Conservation (phyloP, 2,113 vertebrate species). For the Sprattus sprattus region DNA sequence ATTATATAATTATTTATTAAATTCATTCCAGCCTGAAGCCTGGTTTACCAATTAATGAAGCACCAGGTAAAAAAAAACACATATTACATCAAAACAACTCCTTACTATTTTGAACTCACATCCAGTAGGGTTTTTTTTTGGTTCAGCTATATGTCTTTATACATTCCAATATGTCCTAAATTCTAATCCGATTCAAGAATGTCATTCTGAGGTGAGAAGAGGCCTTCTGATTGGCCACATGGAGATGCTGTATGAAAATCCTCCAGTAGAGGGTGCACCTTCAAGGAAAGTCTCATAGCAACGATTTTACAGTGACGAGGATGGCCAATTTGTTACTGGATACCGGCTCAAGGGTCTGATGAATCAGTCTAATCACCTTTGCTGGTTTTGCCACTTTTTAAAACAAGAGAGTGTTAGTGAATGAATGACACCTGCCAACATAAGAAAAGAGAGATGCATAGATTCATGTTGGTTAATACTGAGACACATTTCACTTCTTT, state of each 20-base stretch:
- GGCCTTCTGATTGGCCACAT: neutral
- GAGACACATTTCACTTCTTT: neutral
- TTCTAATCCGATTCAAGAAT: neutral
- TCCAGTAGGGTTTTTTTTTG: too few relatives aligned
- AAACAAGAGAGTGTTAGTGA: neutral
- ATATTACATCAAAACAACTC: neutral
- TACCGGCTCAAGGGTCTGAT: neutral
- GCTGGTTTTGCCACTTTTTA: neutral
- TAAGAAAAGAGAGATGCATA: neutral
- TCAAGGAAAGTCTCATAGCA: neutral
- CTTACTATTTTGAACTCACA: too few relatives aligned
- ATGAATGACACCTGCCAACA: neutral
- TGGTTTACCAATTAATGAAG: neutral
- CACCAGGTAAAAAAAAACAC: neutral
- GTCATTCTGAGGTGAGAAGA: neutral
- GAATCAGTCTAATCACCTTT: neutral
- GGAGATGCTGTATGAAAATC: slow-evolving; percentile 4
- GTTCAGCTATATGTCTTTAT: neutral
- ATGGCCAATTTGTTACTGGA: neutral
- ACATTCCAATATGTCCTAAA: neutral
- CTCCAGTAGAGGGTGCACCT: slow-evolving; percentile 62
- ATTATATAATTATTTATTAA: too few relatives aligned
- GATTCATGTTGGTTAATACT: neutral
- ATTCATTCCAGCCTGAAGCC: too few relatives aligned
- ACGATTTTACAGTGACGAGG: too few relatives aligned